These are phyloP conservation scores for Acanthococcus lagerstroemiae DNA, from an alignment of 2,888 invertebrate genomes.

Conservation along the genomic window DNA sequence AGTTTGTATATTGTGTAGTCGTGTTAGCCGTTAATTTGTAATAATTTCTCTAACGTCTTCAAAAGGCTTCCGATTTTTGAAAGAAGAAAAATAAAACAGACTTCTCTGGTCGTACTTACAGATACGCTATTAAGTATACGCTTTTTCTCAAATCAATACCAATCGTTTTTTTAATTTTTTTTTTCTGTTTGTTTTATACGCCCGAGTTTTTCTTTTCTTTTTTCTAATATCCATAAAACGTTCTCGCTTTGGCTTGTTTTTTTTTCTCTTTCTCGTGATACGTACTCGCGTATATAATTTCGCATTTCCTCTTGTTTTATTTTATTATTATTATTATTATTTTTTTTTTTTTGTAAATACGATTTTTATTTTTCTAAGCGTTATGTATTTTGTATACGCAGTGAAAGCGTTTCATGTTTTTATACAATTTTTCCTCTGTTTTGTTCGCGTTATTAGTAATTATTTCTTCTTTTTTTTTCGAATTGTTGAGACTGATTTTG, in stretches of 20 bases:
- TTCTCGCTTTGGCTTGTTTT: slow-evolving; percentile 2
- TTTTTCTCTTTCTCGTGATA: slow-evolving; percentile 7
- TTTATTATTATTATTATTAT: neutral
- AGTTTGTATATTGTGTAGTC: slow-evolving; percentile 21
- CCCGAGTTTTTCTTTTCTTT: too few species aligned
- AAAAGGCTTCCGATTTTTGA: slow-evolving; percentile 6
- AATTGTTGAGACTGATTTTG: slow-evolving; percentile 26
- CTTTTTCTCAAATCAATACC: too few species aligned
- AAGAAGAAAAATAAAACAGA: too few species aligned
- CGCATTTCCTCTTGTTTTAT: slow-evolving; percentile 14
- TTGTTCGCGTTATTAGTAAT: neutral
- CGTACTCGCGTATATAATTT: slow-evolving; percentile 13
- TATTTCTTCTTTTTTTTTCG: slow-evolving; percentile 10
- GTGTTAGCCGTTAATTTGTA: slow-evolving; percentile 13
- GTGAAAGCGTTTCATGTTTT: neutral
- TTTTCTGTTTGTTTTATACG: too few species aligned
- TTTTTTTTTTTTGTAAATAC: neutral
- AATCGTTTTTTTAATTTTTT: too few species aligned
- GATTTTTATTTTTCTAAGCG: too few species aligned
- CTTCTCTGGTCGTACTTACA: slow-evolving; percentile 11
- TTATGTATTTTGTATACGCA: too few species aligned
- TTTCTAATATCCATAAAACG: slow-evolving; percentile 3
- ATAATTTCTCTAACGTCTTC: slow-evolving; percentile 6
- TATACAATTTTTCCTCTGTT: slow-evolving; percentile 6
- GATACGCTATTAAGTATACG: too few species aligned